These are phyloP conservation scores for Stichopus chloronotus DNA, from an alignment of 35 echinoderm and acorn worm genomes.

Conservation along the genomic window DNA sequence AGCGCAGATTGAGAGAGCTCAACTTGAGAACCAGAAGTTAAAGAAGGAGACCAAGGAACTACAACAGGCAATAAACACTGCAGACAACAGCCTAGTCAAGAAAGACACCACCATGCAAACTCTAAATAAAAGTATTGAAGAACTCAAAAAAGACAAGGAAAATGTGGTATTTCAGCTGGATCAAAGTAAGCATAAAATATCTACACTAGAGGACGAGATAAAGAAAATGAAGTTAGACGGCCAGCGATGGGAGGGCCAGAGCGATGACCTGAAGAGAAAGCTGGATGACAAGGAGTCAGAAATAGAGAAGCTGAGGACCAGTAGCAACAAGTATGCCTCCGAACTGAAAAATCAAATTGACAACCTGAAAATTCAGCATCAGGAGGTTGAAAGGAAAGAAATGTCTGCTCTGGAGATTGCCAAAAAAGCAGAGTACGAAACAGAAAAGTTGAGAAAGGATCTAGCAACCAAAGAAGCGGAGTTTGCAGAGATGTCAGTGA, in stretches of 20 bases:
- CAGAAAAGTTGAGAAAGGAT: slow-evolving; percentile 59
- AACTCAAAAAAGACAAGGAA: slow-evolving; percentile 79
- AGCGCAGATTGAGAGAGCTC: slow-evolving; percentile 73
- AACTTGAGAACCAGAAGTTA: slow-evolving; percentile 62
- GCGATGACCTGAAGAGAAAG: slow-evolving; percentile 73
- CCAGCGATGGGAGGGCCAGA: slow-evolving; percentile 65
- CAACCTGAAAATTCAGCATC: slow-evolving; percentile 78
- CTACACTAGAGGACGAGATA: slow-evolving; percentile 69
- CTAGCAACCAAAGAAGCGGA: slow-evolving; percentile 37
- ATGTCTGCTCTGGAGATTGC: slow-evolving; percentile 59
- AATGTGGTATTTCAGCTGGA: slow-evolving; percentile 69
- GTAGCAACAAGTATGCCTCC: slow-evolving; percentile 61
- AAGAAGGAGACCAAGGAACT: slow-evolving; percentile 78
- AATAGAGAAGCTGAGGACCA: slow-evolving; percentile 58
- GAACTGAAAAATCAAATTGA: slow-evolving; percentile 78
- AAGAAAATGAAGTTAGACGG: slow-evolving; percentile 72
- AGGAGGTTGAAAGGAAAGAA: slow-evolving; percentile 70
- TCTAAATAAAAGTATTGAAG: slow-evolving; percentile 71
- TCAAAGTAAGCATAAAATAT: slow-evolving; percentile 71
- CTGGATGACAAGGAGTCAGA: slow-evolving; percentile 73
- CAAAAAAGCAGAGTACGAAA: slow-evolving; percentile 71
- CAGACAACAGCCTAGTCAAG: slow-evolving; percentile 63
- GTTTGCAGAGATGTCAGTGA: neutral
- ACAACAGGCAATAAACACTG: slow-evolving; percentile 58
- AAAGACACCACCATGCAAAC: slow-evolving; percentile 65